A percentile compares a stretch with the other conserved stretches of the same genome.
Evolutionary conservation across 1,140 invertebrate genomes (phyloP).

Genomic region (Teleopsis dalmanni): DNA sequence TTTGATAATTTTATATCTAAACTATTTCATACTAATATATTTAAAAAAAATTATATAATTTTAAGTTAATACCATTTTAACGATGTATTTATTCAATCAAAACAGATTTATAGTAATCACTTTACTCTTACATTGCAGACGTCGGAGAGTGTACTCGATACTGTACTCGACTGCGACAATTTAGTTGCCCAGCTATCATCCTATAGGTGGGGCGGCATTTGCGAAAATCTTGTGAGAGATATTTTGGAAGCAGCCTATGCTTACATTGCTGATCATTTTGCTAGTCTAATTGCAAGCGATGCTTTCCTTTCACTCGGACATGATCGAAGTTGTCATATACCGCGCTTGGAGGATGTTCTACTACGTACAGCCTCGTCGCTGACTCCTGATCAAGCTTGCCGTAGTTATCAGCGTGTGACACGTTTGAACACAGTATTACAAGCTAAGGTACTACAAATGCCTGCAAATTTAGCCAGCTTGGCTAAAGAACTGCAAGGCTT

Average conservation of each 20-base stretch:
- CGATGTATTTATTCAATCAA: no score
- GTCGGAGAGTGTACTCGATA: conserved; percentile 57
- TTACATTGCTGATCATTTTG: conserved; percentile 59
- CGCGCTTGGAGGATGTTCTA: conserved; percentile 58
- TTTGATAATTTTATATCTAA: no score
- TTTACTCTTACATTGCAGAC: conserved; percentile 43
- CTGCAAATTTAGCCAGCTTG: conserved; percentile 32
- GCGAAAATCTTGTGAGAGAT: conserved; percentile 58
- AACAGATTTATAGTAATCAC: no score
- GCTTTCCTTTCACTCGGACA: conserved; percentile 57
- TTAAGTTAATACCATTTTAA: no score
- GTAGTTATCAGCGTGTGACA: conserved; percentile 51
- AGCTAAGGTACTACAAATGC: conserved; percentile 40
- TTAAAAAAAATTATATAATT: no score
- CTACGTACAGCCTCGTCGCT: conserved; percentile 55
- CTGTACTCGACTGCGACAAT: conserved; percentile 62
- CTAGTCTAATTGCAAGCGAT: conserved; percentile 54
- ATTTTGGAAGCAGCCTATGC: conserved; percentile 59
- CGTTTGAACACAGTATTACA: conserved; percentile 36
- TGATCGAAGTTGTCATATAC: conserved; percentile 60
- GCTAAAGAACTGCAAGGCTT: conserved; percentile 34
- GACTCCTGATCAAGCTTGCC: conserved; percentile 63
- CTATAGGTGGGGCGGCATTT: conserved; percentile 64
- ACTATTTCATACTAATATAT: no score
- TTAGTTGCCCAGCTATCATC: conserved; percentile 58